phyloP scores from a whole-genome alignment of 2,888 invertebrate genomes.

The Aspidiotus rigidus region DNA sequence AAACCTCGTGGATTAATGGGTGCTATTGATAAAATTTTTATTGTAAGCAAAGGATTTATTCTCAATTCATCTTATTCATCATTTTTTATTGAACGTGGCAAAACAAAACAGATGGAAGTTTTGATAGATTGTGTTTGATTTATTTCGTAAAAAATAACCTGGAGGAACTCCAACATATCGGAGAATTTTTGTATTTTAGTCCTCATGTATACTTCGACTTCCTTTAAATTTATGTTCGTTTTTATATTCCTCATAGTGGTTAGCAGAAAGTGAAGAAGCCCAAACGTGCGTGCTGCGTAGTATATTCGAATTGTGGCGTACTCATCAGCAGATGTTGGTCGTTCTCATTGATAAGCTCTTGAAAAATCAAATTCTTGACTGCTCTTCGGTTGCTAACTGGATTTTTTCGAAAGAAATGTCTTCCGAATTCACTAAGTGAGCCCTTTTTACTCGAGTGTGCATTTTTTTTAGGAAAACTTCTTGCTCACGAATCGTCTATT shows the following conservation, averaged over 20 bases:
- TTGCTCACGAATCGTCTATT: not conserved
- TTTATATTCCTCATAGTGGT: constrained; percentile 50
- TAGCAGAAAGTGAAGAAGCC: constrained; percentile 89
- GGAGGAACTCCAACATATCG: no score
- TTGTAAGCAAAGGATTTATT: no score
- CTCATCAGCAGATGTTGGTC: constrained; percentile 94
- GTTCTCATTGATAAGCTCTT: constrained; percentile 94
- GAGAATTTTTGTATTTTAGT: not conserved
- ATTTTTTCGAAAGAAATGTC: constrained; percentile 92
- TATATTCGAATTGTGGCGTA: constrained; percentile 89
- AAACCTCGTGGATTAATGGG: no score
- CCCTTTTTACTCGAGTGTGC: constrained; percentile 16
- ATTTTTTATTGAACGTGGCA: no score
- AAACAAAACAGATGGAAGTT: no score
- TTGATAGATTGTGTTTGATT: no score
- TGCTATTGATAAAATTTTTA: no score
- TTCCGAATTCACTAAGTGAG: constrained; percentile 69
- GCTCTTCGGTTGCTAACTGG: constrained; percentile 95
- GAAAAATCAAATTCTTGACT: constrained; percentile 94
- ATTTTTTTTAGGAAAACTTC: not conserved
- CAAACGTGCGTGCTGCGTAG: constrained; percentile 88
- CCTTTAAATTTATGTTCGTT: not conserved
- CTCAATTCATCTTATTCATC: no score
- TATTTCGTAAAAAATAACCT: no score
- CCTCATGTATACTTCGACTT: not conserved